A percentile compares a stretch with the other conserved stretches of the same genome.
phyloP scores from a whole-genome alignment of 2,797 vertebrate species.

The Spinibarbus caldwelli region DNA sequence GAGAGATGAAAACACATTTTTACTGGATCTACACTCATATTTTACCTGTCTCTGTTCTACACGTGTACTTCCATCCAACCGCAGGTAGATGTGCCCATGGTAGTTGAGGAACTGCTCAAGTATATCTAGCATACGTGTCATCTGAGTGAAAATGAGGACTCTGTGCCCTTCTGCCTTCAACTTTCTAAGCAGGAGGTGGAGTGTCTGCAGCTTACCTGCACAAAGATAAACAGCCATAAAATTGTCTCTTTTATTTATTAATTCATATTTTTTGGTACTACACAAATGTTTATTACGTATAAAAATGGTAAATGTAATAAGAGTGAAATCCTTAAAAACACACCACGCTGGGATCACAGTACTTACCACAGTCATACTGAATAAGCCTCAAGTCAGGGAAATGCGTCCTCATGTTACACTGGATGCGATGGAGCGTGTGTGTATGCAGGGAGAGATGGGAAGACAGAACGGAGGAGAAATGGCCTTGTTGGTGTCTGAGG shows the following conservation, averaged over 20 bases:
- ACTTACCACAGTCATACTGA: slow-evolving; percentile 93
- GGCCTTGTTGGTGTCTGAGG: slow-evolving; percentile 78
- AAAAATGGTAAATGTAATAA: background rate
- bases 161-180: slow-evolving; percentile 88
- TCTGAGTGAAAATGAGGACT: slow-evolving; percentile 95
- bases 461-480: slow-evolving; percentile 80
- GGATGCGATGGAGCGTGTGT: slow-evolving; percentile 83
- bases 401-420: slow-evolving; percentile 90
- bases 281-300: background rate
- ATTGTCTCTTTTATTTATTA: background rate
- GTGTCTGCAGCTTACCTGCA: slow-evolving; percentile 91
- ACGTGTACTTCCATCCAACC: slow-evolving; percentile 91
- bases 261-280: background rate
- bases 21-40: background rate
- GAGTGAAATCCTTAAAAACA: background rate
- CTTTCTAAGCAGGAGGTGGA: slow-evolving; percentile 86
- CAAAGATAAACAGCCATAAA: slow-evolving; percentile 42
- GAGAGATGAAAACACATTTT: background rate
- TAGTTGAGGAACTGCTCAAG: slow-evolving; percentile 96
- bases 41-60: slow-evolving; percentile 91
- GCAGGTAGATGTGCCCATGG: slow-evolving; percentile 93
- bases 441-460: slow-evolving; percentile 77
- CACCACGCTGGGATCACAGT: background rate
- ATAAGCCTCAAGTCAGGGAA: slow-evolving; percentile 93
- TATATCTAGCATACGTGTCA: slow-evolving; percentile 94